Base-by-base conservation (phyloP, 64 coral and sea anemone species). In the Astreopora myriophthalma region DNA sequence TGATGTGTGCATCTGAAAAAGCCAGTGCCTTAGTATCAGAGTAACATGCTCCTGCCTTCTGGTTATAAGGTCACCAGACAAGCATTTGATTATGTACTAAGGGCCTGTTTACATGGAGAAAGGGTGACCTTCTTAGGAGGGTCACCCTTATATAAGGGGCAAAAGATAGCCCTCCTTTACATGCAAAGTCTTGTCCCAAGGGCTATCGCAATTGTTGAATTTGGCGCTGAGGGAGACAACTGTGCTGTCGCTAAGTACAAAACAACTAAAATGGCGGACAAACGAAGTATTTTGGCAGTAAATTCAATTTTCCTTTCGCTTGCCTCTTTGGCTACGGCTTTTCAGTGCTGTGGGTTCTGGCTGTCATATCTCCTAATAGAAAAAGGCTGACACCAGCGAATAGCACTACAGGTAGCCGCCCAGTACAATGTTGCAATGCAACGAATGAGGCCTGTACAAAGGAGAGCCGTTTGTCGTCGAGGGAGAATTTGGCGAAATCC, bases 301-400 rank as follows among this genome's bases (percentile, higher is more conserved):
- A 84, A 63, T 31, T 49, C 52, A 22, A 49, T 84, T 84, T 62
- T 84, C 22, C 8, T 62, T 5, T 11, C 52, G 36, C 27, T 84
- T n/a, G 48, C 79, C 22, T 48, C 79, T 80, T 30, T 63, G 31
- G 51, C 48, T 83, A 7, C 49, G 25, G 29, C 79, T 62, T 83
- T 33, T 83, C 48, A 61, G 27, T 83, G 79, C n/a, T 83, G 79
- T 62, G 79, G 44, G 17, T 63, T 83, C 48, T 83, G 60, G 29
- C 29, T 83, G 51, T 83, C 46, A 6, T 33, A 55, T 83, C 49
- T 83, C 20, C 55, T 31, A 61, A 31, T 83, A 34, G 31, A 52
- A 83, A 26, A 34, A 55, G 3, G 49, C 49, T 16, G 79, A 26
- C 34, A 80, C 48, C 37, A 27, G 76, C 22, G 58, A 49, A 34